Evolutionary conservation across 2,113 vertebrate species (phyloP), one percentile per base, ranked within the genome.

Genomic region (Ceyx margarethae): DNA sequence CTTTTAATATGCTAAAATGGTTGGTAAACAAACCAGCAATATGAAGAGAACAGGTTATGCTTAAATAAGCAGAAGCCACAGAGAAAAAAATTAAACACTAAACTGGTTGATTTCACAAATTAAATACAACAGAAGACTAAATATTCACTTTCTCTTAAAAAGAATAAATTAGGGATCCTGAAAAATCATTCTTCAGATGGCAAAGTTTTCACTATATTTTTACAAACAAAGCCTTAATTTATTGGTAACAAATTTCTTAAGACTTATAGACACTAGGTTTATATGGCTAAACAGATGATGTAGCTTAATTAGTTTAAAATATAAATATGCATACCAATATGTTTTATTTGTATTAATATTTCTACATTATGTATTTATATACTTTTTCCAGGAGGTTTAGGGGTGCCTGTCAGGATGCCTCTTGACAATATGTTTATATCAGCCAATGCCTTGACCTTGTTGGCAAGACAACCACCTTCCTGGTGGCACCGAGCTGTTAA

Each of bases 71-170:
- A 95, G 48, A 96, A 95, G 67, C 77, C 51, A 53, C 5, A 93
- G 31, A 84, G 50, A n/a, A 89, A 54, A 87, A 80, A 82, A 21
- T 43, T 79, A 93, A 95, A 65, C 15, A 91, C 40, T 71, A 48
- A 75, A 93, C 80, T 88, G 68, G 53, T 76, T 72, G 71, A 90
- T 81, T 93, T 92, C 46, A 72, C n/a, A 93, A 80, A 72, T 78
- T 65, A 93, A 95, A 85, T 82, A 91, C 77, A n/a, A 66, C 6
- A 17, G 42, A 74, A 79, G 13, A 62, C 31, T 80, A 3, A 4
- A 92, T 71, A 95, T 67, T 95, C 88, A 89, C 67, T 86, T 92
- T 77, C 56, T 75, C 19, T 81, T 85, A 78, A 87, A 20, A 72
- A 88, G n/a, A 87, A 71, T 45, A 40, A 80, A 12, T 2, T 6